phyloP scores from a whole-genome alignment of 2,113 vertebrate species.

The Crotophaga sulcirostris region DNA sequence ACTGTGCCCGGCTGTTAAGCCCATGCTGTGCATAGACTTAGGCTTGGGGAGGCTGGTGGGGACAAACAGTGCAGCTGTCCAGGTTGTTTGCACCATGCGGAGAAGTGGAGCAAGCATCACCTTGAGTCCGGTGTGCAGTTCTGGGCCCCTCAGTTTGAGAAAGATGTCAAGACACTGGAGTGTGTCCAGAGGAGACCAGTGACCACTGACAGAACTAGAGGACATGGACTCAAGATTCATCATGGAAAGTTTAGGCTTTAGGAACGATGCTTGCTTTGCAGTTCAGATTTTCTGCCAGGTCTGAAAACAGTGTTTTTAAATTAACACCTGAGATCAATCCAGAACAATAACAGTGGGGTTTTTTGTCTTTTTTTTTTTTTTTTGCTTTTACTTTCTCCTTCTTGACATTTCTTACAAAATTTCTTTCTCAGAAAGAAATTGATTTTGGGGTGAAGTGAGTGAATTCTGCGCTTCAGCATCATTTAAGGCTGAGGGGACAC shows the following conservation, averaged over 20 bases:
- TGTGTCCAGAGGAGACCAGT: too few species aligned
- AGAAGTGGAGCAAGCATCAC: background rate
- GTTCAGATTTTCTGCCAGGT: background rate
- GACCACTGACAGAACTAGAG: too few species aligned
- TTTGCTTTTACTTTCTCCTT: accelerated
- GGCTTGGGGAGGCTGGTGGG: accelerated
- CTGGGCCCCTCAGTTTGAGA: too few species aligned
- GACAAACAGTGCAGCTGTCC: background rate
- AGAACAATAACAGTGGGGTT: background rate
- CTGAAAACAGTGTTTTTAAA: background rate
- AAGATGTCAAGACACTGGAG: too few species aligned
- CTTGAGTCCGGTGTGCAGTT: too few species aligned
- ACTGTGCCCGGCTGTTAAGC: background rate
- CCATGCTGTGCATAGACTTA: background rate
- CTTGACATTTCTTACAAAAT: background rate
- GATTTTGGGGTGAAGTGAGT: background rate
- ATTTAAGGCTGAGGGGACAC: background rate
- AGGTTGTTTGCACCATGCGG: background rate
- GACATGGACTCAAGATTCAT: too few species aligned
- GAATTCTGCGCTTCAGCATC: background rate
- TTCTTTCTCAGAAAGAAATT: background rate
- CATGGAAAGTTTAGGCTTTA: too few species aligned
- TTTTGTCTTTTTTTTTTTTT: too few species aligned
- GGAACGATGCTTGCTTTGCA: too few species aligned
- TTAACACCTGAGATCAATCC: background rate